Base-by-base conservation (phyloP, 2,113 vertebrate genomes). In the Lepisosteus oculatus region DNA sequence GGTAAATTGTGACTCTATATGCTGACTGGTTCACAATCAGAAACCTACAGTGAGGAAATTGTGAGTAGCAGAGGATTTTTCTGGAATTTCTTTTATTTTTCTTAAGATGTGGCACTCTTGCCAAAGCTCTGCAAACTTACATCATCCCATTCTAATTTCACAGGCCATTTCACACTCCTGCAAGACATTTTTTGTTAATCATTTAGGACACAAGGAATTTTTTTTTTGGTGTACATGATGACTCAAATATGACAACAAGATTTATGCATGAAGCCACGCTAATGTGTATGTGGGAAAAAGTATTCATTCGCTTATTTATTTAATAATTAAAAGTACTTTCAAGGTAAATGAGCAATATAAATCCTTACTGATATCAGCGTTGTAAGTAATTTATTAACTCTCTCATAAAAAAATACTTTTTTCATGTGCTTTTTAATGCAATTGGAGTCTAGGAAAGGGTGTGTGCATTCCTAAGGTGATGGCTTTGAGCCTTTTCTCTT, bases 141-240 rank as follows among this genome's bases (percentile, higher is more conserved):
- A 41, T 41, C 17, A 61, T 61, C 59, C 8, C 6, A 6, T 42
- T 13, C 62, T 64, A 64, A 64, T 64, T 64, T 64, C 62, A 64
- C 62, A 64, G 62, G 62, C 62, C 17, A 17, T 41, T 64, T 64
- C n/a, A 15, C 41, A 29, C 62, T 64, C 41, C 62, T 29, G 62
- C 62, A 64, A 41, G 41, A 41, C 17, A 64, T 41, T 64, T 29
- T 64, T 64, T 64, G 56, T 59, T 59, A 59, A 59, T 59, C 56
- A 59, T n/a, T 14, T 12, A 59, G 3, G 56, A 59, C 56, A 59
- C 13, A 59, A 59, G 29, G n/a, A 59, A 59, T 14, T 14, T 4
- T 12, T 17, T 15, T 41, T 64, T 64, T 17, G 62, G 17, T 41
- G 8, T 64, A 42, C 62, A 64, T 43, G 29, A 29, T 29, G 17